A percentile compares a stretch with the other conserved stretches of the same genome.
Conservation (phyloP, 1,140 invertebrate species). For the Ooceraea biroi region DNA sequence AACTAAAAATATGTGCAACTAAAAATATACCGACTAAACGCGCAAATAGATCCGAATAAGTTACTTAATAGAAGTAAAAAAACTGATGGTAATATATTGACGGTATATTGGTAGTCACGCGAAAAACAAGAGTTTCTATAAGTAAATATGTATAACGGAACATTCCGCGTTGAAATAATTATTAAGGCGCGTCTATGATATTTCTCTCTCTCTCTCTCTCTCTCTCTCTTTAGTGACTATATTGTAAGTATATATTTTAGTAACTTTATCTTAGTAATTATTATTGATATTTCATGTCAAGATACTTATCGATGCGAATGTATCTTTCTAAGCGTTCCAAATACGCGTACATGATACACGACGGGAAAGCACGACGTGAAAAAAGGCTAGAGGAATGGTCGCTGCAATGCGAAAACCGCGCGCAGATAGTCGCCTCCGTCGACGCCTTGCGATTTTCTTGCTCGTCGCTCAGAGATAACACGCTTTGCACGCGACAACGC, state of each 20-base stretch:
- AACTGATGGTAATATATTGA: neutral
- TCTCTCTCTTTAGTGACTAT: too few relatives aligned
- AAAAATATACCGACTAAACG: neutral
- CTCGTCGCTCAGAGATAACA: slow-evolving; percentile 58
- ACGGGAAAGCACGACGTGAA: neutral
- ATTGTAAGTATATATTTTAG: too few relatives aligned
- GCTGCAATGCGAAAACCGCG: slow-evolving; percentile 26
- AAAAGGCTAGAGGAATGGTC: slow-evolving; percentile 1
- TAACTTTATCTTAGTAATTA: neutral
- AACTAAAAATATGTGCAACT: neutral
- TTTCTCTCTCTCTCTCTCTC: too few relatives aligned
- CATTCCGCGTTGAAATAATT: neutral
- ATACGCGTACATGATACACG: slow-evolving; percentile 14
- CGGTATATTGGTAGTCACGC: neutral
- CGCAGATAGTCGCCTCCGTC: slow-evolving; percentile 52
- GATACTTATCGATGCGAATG: slow-evolving; percentile 12
- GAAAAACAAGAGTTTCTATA: neutral
- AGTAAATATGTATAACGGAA: neutral
- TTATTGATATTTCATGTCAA: slow-evolving; percentile 8
- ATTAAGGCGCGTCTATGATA: neutral
- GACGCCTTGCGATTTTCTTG: slow-evolving; percentile 61
- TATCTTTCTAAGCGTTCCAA: neutral
- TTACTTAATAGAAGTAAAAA: neutral
- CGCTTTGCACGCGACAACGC: slow-evolving; percentile 64
- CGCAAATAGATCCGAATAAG: slow-evolving; percentile 12